Percentiles rank a stretch among this genome's conserved stretches.
phyloP scores from a whole-genome alignment of 2,888 invertebrate genomes.

The Junonia oenone region DNA sequence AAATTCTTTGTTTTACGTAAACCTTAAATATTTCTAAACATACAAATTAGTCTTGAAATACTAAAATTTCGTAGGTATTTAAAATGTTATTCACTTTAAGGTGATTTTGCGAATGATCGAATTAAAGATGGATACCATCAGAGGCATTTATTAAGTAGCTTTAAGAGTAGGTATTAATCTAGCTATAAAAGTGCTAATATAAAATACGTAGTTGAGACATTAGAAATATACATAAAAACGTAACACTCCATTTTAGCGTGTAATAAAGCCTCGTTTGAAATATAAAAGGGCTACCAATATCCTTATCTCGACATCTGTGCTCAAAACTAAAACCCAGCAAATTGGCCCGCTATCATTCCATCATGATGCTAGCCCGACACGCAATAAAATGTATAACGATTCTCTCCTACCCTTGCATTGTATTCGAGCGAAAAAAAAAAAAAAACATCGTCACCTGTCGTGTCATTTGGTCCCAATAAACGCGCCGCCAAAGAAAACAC shows the following conservation, averaged over 20 bases:
- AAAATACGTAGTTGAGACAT: no score
- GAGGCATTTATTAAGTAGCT: no score
- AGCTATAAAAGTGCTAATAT: not conserved
- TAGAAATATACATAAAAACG: not conserved
- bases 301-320: constrained; percentile 63
- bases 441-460: constrained; percentile 75
- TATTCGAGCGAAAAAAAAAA: constrained; percentile 36
- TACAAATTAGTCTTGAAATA: no score
- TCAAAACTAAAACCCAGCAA: constrained; percentile 52
- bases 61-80: no score
- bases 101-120: no score
- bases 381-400: constrained; percentile 76
- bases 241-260: not conserved
- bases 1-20: no score
- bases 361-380: constrained; percentile 55
- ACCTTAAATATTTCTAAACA: no score
- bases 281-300: constrained; percentile 39
- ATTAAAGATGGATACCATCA: no score
- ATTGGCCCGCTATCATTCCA: constrained; percentile 55
- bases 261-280: not conserved
- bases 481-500: constrained; percentile 72
- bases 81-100: no score
- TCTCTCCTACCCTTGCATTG: constrained; percentile 49
- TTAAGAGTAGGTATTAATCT: no score
- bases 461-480: constrained; percentile 78